Evolutionary conservation across 2,113 vertebrate genomes (phyloP), one percentile per base, ranked within the genome.

Genomic region (Diglossa brunneiventris): DNA sequence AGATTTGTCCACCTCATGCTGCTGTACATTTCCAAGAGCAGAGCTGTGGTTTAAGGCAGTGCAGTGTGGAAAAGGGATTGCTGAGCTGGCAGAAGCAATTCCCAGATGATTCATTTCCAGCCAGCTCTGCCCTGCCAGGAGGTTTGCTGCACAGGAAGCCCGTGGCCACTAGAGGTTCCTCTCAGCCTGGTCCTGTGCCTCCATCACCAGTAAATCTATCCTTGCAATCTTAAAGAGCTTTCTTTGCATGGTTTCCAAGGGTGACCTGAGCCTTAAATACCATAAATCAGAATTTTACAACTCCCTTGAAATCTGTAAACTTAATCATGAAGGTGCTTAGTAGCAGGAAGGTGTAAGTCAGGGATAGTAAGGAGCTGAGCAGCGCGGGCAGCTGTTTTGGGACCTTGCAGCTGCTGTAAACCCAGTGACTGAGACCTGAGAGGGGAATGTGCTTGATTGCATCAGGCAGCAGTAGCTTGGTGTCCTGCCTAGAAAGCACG

Each of bases 121-220:
- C 28, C 83, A 6, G 78, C 27, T 23, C 62, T 11, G 41, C 11
- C 0, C 13, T 37, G 59, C 39, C 7, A 0, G 15, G 23, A 33
- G 41, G 4, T 14, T 83, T 30, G 68, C 61, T 91, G 83, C 77
- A 42, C 9, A 10, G 76, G 27, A 46, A n/a, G 24, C 13, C 62
- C 6, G 4, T 58, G 53, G 52, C 92, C 97, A 35, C 90, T 46
- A 96, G 96, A 81, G 95, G 87, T 28, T 91, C 58, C 75, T 73
- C 84, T 91, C 47, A 0, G 11, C 62, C 79, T 41, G 41, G 1
- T 20, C 20, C 1, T 56, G 16, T 47, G 16, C 10, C 13, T 24
- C 30, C 27, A 1, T 27, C 33, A 10, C 23, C 27, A 30, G 24
- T 31, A 44, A 44, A 64, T 27, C 16, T 15, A 3, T 11, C 21